Evolutionary conservation across 2,888 invertebrate species (phyloP).

Genomic region (Ephialtes manifestator): DNA sequence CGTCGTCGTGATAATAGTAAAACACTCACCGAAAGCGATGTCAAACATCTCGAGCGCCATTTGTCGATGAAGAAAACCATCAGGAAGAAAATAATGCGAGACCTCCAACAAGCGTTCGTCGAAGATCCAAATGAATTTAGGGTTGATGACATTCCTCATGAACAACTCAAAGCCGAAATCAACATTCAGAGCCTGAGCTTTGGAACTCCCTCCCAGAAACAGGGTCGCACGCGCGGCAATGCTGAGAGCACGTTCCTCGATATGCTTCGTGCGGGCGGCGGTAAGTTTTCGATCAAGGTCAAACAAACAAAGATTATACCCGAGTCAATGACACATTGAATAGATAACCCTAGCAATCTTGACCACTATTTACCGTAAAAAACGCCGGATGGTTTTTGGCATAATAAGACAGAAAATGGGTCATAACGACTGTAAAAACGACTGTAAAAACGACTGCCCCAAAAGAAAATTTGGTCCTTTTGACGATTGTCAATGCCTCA

Average conservation of each 20-base stretch:
- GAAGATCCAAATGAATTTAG: conserved; percentile 91
- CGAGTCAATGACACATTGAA: not conserved
- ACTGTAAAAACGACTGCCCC: no score
- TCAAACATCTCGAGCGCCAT: conserved; percentile 92
- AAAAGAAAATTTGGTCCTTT: no score
- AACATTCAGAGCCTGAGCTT: conserved; percentile 90
- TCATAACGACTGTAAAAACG: no score
- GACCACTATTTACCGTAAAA: no score
- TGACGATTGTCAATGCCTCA: no score
- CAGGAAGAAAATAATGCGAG: conserved; percentile 94
- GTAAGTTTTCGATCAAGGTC: conserved; percentile 59
- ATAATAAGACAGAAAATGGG: not conserved
- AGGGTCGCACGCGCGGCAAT: conserved; percentile 85
- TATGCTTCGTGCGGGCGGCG: conserved; percentile 89
- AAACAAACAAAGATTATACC: not conserved
- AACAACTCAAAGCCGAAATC: conserved; percentile 90
- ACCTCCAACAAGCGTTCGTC: conserved; percentile 92
- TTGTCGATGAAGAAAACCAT: conserved; percentile 96
- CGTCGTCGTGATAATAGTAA: conserved; percentile 91
- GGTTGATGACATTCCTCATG: conserved; percentile 90
- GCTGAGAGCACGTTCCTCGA: conserved; percentile 90
- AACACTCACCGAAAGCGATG: conserved; percentile 89
- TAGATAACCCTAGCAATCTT: not conserved
- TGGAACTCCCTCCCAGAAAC: conserved; percentile 86
- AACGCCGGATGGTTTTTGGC: no score